Evolutionary conservation across 2,888 invertebrate genomes (phyloP).

Genomic region (Cosmopolites sordidus): DNA sequence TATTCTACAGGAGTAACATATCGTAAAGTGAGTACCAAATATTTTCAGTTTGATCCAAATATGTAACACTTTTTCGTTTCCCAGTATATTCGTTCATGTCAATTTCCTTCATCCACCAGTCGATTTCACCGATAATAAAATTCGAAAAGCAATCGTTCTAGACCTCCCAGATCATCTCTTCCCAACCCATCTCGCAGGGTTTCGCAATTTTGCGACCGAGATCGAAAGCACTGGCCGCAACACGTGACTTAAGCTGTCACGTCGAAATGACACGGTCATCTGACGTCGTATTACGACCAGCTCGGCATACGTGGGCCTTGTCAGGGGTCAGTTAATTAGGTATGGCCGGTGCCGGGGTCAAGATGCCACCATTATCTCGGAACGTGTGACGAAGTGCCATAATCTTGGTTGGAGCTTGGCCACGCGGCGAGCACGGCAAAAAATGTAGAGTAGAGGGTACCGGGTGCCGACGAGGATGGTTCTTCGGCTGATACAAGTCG

Average conservation of each 20-base stretch:
- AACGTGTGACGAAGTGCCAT: slow-evolving; percentile 35
- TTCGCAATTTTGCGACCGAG: slow-evolving; percentile 7
- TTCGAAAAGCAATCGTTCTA: too few species aligned
- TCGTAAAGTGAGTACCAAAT: too few species aligned
- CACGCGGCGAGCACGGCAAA: background rate
- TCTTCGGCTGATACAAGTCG: too few species aligned
- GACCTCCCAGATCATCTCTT: slow-evolving; percentile 1
- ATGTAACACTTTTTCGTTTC: too few species aligned
- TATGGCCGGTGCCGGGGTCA: slow-evolving; percentile 40
- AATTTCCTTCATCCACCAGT: too few species aligned
- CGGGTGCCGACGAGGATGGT: slow-evolving; percentile 4
- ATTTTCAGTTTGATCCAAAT: too few species aligned
- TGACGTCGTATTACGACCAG: slow-evolving; percentile 39
- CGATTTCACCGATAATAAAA: too few species aligned
- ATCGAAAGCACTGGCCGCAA: slow-evolving; percentile 11
- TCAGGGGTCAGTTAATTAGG: slow-evolving; percentile 44
- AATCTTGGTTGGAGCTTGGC: too few species aligned
- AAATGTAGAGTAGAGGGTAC: slow-evolving; percentile 13
- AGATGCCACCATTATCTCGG: slow-evolving; percentile 36
- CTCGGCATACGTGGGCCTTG: slow-evolving; percentile 42
- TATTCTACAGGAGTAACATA: too few species aligned
- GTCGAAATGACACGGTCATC: slow-evolving; percentile 43
- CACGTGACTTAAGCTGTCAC: slow-evolving; percentile 43
- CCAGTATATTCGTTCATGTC: too few species aligned
- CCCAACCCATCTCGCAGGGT: slow-evolving; percentile 4